Percentiles rank a stretch among this genome's conserved stretches.
Evolutionary conservation across 2,888 invertebrate genomes (phyloP).

Genomic region (Drosophila pseudotalamancana): DNA sequence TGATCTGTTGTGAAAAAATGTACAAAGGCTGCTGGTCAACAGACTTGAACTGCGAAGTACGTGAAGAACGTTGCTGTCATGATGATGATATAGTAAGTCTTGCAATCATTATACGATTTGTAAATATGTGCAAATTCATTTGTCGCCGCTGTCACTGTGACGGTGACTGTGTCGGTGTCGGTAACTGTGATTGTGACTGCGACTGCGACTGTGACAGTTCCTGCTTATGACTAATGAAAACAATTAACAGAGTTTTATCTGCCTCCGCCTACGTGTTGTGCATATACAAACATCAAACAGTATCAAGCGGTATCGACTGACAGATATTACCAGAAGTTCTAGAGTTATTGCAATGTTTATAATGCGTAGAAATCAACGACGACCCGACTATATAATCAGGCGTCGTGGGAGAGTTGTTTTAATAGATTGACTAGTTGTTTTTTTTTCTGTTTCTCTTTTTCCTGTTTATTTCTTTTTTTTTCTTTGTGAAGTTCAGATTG

Average conservation of each 20-base stretch:
- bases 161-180: slow-evolving; percentile 11
- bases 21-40: slow-evolving; percentile 20
- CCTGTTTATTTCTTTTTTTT: background rate
- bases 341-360: slow-evolving; percentile 34
- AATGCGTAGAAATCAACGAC: slow-evolving; percentile 11
- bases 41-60: slow-evolving; percentile 8
- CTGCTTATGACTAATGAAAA: slow-evolving; percentile 65
- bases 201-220: slow-evolving; percentile 12
- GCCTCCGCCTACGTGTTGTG: slow-evolving; percentile 57
- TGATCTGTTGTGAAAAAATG: slow-evolving; percentile 28
- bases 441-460: background rate
- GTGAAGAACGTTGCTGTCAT: slow-evolving; percentile 26
- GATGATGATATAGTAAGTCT: slow-evolving; percentile 29
- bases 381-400: slow-evolving; percentile 28
- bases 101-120: slow-evolving; percentile 26
- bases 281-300: slow-evolving; percentile 41
- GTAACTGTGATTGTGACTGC: background rate
- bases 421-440: background rate
- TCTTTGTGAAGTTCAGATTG: slow-evolving; percentile 11
- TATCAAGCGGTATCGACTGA: slow-evolving; percentile 24
- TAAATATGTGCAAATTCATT: slow-evolving; percentile 40
- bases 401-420: slow-evolving; percentile 3
- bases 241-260: slow-evolving; percentile 68
- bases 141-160: background rate
- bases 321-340: slow-evolving; percentile 40